phyloP scores from a whole-genome alignment of 2,888 invertebrate species.

The Tetragonisca angustula region DNA sequence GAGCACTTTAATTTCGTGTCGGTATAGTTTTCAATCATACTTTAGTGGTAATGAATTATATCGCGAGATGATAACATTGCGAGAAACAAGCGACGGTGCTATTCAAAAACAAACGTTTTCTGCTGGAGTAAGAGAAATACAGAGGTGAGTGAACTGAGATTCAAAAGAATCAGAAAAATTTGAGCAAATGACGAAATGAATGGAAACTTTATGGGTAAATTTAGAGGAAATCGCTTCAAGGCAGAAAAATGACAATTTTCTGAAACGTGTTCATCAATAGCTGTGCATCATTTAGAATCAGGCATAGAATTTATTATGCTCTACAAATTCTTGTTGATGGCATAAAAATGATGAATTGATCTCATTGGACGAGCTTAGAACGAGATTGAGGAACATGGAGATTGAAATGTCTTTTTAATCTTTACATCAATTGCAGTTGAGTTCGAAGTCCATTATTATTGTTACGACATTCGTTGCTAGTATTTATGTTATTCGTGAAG shows the following conservation, averaged over 20 bases:
- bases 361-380: conserved; percentile 91
- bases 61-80: conserved; percentile 86
- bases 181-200: conserved; percentile 94
- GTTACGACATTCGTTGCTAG: background rate
- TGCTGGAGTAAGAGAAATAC: conserved; percentile 93
- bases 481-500: no score
- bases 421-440: background rate
- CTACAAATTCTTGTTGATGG: conserved; percentile 98
- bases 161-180: conserved; percentile 93
- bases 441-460: background rate
- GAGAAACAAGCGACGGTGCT: conserved; percentile 93
- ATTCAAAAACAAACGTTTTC: conserved; percentile 91
- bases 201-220: conserved; percentile 95
- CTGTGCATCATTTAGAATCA: conserved; percentile 97
- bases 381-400: conserved; percentile 85
- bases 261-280: conserved; percentile 99
- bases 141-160: conserved; percentile 96
- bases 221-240: conserved; percentile 98
- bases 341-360: conserved; percentile 94
- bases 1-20: background rate
- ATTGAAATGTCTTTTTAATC: background rate
- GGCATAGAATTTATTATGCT: conserved; percentile 97
- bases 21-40: background rate
- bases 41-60: background rate
- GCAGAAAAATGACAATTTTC: conserved; percentile 98